Evolutionary conservation across 2,113 vertebrate genomes (phyloP), one percentile per base, ranked within the genome.

Genomic region (Cinclus cinclus): DNA sequence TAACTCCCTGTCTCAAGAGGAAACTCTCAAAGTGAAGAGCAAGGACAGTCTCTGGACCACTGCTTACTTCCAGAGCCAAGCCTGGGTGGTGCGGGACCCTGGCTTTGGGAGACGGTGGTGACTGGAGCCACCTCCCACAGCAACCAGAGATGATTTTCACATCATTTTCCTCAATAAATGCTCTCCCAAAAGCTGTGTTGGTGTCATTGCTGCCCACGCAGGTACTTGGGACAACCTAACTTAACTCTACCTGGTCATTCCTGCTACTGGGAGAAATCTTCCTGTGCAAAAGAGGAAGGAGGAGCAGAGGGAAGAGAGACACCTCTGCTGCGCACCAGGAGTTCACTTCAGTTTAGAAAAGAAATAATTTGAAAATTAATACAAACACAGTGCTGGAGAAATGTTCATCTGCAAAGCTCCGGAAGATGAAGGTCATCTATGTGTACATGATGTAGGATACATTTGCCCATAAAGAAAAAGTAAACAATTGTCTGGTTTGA

Each of bases 101-200:
- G 2, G 25, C 22, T 42, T 3, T 24, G 37, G 75, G 23, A 52
- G 11, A 21, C 42, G 49, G n/a, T 0, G 0, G 8, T 5, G 33
- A 30, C 33, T 1, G 0, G 17, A 74, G 35, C 20, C 0, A 16
- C 23, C 1, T 0, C 47, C 25, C 27, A 5, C 16, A 39, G 31
- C 74, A 55, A 31, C 25, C 6, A 3, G 27, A n/a, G 22, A 17
- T 1, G 7, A n/a, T 37, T 82, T 41, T n/a, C 69, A 55, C 6
- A 2, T 10, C 2, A 1, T 6, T 50, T 37, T 37, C 55, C 50
- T 69, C 60, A 37, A 14, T 3, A 46, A 47, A 47, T 2, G 20
- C 44, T 68, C 13, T 15, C 18, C 37, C 56, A 52, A 17, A 41
- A 79, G 25, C 41, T 46, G 23, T 6, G n/a, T 4, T 39, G 65